Base-by-base conservation (phyloP, 2,797 vertebrate species). In the Arctocebus calabarensis region DNA sequence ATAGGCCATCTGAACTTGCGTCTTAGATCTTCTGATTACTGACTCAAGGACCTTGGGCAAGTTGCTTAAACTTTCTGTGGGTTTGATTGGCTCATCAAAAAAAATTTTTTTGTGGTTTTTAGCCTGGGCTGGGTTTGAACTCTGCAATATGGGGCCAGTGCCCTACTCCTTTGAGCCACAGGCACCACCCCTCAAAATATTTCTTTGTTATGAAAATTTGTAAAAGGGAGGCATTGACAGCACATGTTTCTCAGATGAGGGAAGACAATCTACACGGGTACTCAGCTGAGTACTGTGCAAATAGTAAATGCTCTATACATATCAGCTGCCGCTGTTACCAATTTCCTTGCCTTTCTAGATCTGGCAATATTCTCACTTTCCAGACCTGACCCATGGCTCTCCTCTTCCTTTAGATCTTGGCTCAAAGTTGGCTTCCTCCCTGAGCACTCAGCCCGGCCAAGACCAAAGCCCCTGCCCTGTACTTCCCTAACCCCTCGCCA, bases 371-470 rank as follows among this genome's bases (percentile, higher is more conserved):
- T 75, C n/a, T 52, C 45, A 40, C 45, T 88, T 94, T 79, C 66
- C 66, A 43, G 9, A 10, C 3, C 27, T 34, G 34, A 9, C 32
- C 22, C 40, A 92, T 52, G 74, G 52, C 48, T 75, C 23, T 37
- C 11, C 20, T 95, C 74, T 22, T n/a, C 29, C 73, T 71, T 88
- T 45, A 73, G 34, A 75, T 10, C 45, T 88, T 78, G 48, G 10
- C 43, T 92, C 81, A 61, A 93, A 88, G 86, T 45, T 34, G 57
- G 0, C 62, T 88, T 90, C 83, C 68, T 84, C 52, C 73, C 75
- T 13, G 23, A 88, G 64, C 55, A 19, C 14, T 81, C 25, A 74
- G 29, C 57, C 34, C 29, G 66, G 55, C 43, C 71, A 34, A 95
- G 62, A 64, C 29, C 1, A 34, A 22, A 37, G 37, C 27, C 59